phyloP scores from a whole-genome alignment of 2,113 vertebrate genomes.

The Ptilorrhoa leucosticta region DNA sequence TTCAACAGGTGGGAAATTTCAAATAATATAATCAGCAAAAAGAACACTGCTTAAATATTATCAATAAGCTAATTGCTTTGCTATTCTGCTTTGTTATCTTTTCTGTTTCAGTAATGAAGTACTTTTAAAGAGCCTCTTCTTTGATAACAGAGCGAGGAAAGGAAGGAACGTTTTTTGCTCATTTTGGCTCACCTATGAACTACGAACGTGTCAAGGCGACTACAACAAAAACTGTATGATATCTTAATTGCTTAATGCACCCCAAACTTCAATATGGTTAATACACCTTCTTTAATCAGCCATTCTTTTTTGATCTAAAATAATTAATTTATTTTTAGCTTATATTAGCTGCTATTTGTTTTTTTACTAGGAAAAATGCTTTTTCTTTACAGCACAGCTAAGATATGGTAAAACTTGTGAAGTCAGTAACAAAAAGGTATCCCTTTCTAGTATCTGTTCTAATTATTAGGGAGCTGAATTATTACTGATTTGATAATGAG shows the following conservation, averaged over 20 bases:
- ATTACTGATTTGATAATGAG: neutral
- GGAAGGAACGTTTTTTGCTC: neutral
- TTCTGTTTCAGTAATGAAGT: neutral
- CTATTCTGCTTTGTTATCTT: neutral
- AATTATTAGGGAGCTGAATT: neutral
- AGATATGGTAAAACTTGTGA: neutral
- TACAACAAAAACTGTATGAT: neutral
- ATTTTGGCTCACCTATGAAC: neutral
- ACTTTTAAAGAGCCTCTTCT: neutral
- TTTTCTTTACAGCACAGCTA: neutral
- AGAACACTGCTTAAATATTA: neutral
- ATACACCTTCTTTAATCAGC: neutral
- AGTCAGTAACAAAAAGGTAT: neutral
- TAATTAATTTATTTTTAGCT: neutral
- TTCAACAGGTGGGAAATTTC: conserved; percentile 50
- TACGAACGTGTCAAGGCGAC: neutral
- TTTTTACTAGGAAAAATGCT: neutral
- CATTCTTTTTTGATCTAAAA: neutral
- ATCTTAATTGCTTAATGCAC: neutral
- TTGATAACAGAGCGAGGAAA: neutral
- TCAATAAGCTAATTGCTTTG: conserved; percentile 20
- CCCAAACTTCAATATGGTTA: neutral
- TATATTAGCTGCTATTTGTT: neutral
- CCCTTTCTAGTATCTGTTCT: neutral
- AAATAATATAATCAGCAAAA: conserved; percentile 15